A percentile compares a stretch with the other conserved stretches of the same genome.
Conservation (phyloP, 2,113 vertebrate species). For the Takifugu flavidus region DNA sequence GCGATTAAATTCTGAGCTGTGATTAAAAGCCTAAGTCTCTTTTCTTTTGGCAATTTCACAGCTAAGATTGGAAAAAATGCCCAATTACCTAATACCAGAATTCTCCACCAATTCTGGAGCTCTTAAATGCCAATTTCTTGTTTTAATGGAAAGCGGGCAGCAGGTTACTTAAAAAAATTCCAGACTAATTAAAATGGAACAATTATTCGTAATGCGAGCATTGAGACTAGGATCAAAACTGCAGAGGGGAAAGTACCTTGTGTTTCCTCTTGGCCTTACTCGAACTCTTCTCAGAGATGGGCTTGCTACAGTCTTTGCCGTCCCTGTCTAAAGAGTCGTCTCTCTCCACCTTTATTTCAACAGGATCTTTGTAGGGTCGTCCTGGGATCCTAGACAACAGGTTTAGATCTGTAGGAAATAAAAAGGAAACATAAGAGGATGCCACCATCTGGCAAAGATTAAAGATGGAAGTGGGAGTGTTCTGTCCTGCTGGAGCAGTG, state of each 20-base stretch:
- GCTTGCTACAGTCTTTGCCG: slow-evolving; percentile 84
- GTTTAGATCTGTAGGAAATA: slow-evolving; percentile 79
- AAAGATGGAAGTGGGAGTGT: slow-evolving; percentile 6
- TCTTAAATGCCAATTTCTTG: slow-evolving; percentile 23
- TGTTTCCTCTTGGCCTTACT: slow-evolving; percentile 94
- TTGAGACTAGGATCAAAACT: not conserved
- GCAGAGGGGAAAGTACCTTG: slow-evolving; percentile 73
- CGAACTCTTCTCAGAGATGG: slow-evolving; percentile 80
- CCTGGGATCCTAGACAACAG: slow-evolving; percentile 91
- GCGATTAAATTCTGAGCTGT: not conserved
- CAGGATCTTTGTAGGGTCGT: slow-evolving; percentile 86
- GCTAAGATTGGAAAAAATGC: slow-evolving; percentile 6
- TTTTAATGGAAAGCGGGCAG: slow-evolving; percentile 13
- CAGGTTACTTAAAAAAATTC: no score
- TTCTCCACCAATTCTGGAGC: slow-evolving; percentile 14
- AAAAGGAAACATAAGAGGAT: slow-evolving; percentile 18
- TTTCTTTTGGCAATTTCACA: slow-evolving; percentile 7
- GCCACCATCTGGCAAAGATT: slow-evolving; percentile 24
- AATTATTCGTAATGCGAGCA: not conserved
- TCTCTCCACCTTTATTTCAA: slow-evolving; percentile 83
- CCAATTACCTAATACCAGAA: slow-evolving; percentile 7
- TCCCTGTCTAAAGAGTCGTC: slow-evolving; percentile 84
- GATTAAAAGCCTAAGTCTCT: not conserved
- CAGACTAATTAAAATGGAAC: not conserved
- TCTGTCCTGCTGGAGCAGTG: not conserved